Conservation (phyloP, 2,797 vertebrate species). For the Scyliorhinus canicula region DNA sequence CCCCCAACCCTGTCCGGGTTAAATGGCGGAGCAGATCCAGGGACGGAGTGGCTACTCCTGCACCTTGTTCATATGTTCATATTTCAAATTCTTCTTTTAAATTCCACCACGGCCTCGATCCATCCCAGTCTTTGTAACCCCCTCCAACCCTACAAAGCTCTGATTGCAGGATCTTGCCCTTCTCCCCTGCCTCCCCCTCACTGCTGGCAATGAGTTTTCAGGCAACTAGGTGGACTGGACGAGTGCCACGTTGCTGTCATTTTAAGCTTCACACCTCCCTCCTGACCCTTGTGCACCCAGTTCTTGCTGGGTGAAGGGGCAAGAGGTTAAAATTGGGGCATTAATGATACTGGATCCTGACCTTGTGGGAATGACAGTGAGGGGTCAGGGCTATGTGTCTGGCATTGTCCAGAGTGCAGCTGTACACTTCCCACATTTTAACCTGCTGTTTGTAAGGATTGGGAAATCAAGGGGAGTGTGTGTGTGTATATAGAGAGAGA, state of each 20-base stretch:
- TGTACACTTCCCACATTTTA: not conserved
- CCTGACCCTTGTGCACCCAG: not conserved
- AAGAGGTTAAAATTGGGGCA: not conserved
- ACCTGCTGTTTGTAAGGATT: not conserved
- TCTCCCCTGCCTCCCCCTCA: not conserved
- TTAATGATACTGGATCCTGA: not conserved
- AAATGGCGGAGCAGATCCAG: too few relatives aligned
- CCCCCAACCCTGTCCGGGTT: too few relatives aligned
- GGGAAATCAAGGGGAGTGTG: too few relatives aligned
- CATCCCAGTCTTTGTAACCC: not conserved
- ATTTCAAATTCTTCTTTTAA: not conserved
- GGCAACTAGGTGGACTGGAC: not conserved
- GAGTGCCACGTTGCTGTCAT: not conserved
- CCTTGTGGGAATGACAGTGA: not conserved
- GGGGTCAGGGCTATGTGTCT: too few relatives aligned
- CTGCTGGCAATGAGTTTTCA: not conserved
- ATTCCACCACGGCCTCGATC: not conserved
- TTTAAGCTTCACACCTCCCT: not conserved
- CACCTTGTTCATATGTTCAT: too few relatives aligned
- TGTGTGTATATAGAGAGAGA: not conserved
- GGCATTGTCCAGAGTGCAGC: not conserved
- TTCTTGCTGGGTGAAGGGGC: not conserved
- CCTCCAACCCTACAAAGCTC: not conserved
- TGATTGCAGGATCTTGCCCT: not conserved
- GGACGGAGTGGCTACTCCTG: too few relatives aligned